These are phyloP conservation scores for Brenthis daphne DNA, from an alignment of 2,888 invertebrate genomes.

Conservation along the genomic window DNA sequence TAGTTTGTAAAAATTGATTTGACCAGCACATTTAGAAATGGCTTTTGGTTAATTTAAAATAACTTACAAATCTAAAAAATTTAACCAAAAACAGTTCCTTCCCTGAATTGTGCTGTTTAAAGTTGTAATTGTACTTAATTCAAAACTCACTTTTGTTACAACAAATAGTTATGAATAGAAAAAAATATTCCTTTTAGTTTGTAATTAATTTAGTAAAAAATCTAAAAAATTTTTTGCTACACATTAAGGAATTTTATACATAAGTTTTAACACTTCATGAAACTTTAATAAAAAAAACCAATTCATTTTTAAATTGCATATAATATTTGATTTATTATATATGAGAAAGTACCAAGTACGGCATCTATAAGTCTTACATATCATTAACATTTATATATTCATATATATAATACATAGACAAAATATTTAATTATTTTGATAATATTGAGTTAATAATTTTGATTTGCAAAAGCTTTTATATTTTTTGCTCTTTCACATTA, in stretches of 20 bases:
- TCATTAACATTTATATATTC: conserved; percentile 3
- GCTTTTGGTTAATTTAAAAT: too few relatives aligned
- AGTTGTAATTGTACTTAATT: too few relatives aligned
- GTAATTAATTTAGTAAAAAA: too few relatives aligned
- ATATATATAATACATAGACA: conserved; percentile 3
- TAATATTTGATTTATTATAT: conserved; percentile 5
- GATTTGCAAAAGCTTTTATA: background rate
- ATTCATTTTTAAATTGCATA: conserved; percentile 5
- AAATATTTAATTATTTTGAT: conserved; percentile 7
- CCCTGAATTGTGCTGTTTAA: too few relatives aligned
- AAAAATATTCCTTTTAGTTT: too few relatives aligned
- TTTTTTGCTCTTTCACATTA: background rate
- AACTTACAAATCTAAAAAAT: too few relatives aligned
- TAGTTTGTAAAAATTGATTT: too few relatives aligned
- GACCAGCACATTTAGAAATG: too few relatives aligned
- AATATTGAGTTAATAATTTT: background rate
- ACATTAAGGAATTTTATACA: background rate
- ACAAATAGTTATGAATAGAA: too few relatives aligned
- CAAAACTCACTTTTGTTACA: too few relatives aligned
- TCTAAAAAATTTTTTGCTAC: background rate
- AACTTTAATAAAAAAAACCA: background rate
- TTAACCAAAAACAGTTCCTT: too few relatives aligned
- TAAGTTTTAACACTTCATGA: background rate
- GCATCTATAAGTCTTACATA: conserved; percentile 13
- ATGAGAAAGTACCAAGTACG: conserved; percentile 11